phyloP scores from a whole-genome alignment of 2,113 vertebrate species.

The Helogale parvula region DNA sequence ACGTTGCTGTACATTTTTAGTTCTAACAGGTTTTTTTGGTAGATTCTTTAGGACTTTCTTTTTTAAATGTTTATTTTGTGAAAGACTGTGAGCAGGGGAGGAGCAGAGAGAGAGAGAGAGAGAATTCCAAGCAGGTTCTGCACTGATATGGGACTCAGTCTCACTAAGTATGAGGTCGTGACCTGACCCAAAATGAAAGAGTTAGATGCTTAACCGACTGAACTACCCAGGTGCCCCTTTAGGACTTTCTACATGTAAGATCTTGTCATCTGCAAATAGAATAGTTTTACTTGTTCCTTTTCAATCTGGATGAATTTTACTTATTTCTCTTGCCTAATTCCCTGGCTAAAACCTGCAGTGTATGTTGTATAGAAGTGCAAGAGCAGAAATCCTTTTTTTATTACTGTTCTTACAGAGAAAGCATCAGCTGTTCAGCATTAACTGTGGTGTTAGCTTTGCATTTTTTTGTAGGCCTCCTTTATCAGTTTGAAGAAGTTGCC shows the following conservation, averaged over 20 bases:
- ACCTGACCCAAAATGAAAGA: too few relatives aligned
- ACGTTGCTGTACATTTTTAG: background rate
- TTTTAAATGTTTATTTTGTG: too few relatives aligned
- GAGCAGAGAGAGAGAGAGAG: too few relatives aligned
- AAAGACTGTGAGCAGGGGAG: too few relatives aligned
- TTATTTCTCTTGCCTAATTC: background rate
- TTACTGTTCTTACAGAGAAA: background rate
- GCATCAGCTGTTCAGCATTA: background rate
- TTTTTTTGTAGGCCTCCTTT: background rate
- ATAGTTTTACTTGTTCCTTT: background rate
- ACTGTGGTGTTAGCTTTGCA: background rate
- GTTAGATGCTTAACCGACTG: background rate
- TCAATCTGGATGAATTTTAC: background rate
- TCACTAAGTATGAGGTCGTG: too few relatives aligned
- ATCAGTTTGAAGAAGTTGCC: background rate
- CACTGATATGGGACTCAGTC: too few relatives aligned
- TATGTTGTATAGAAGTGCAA: background rate
- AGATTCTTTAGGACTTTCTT: background rate
- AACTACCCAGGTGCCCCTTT: too few relatives aligned
- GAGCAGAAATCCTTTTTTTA: background rate
- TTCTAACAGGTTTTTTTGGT: background rate
- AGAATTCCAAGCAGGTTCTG: too few relatives aligned
- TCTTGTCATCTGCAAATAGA: background rate
- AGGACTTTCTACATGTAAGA: background rate
- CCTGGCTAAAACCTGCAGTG: background rate